These are phyloP conservation scores for Chrosomus eos DNA, from an alignment of 2,797 vertebrate genomes.

Conservation along the genomic window DNA sequence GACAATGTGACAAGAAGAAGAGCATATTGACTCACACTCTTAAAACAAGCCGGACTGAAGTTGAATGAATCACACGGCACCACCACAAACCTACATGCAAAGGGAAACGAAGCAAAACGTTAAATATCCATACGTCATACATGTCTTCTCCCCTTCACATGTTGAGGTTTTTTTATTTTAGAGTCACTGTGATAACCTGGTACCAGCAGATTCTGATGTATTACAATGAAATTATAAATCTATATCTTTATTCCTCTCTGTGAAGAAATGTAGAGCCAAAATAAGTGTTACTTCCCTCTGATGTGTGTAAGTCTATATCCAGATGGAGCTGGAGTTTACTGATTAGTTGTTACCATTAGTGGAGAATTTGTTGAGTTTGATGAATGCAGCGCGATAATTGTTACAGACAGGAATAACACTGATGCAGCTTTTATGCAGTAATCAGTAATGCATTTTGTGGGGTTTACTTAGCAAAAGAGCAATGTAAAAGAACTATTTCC, in stretches of 20 bases:
- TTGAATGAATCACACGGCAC: neutral
- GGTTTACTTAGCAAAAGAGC: conserved; percentile 63
- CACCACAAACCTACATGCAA: conserved; percentile 36
- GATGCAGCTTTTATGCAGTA: conserved; percentile 63
- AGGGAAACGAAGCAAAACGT: conserved; percentile 67
- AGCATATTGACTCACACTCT: conserved; percentile 28
- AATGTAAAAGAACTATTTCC: conserved; percentile 64
- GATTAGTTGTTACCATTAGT: conserved; percentile 15
- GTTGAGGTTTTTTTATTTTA: conserved; percentile 72
- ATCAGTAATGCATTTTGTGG: conserved; percentile 63
- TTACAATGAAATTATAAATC: conserved; percentile 78
- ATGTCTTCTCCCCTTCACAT: conserved; percentile 69
- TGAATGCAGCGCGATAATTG: conserved; percentile 6
- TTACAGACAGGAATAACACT: conserved; percentile 63
- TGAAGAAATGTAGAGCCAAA: conserved; percentile 76
- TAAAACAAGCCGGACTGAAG: neutral
- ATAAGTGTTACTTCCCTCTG: conserved; percentile 71
- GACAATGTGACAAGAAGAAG: conserved; percentile 24
- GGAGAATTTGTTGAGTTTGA: conserved; percentile 48
- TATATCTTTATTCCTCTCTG: conserved; percentile 73
- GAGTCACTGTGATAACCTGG: conserved; percentile 86
- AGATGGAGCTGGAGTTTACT: conserved; percentile 55
- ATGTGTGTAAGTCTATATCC: conserved; percentile 63
- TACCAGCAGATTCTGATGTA: conserved; percentile 85
- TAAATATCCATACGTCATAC: conserved; percentile 72